Percentiles rank a stretch among this genome's conserved stretches.
These are phyloP conservation scores for Pyrgus malvae DNA, from an alignment of 2,888 invertebrate species.

Conservation along the genomic window DNA sequence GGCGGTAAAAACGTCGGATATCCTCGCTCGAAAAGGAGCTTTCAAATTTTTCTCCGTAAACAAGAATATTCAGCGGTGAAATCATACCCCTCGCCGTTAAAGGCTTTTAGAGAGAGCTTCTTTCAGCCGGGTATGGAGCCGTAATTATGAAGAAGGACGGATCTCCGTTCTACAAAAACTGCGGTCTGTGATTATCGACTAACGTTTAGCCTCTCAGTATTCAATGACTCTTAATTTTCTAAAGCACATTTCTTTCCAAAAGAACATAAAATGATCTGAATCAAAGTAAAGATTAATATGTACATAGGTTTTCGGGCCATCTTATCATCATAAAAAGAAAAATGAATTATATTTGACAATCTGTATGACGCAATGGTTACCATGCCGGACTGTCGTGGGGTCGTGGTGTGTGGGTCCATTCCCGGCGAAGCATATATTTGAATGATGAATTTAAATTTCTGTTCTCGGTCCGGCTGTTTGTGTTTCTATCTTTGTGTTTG, in stretches of 20 bases:
- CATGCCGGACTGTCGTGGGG: too few relatives aligned
- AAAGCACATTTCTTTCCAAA: conserved; percentile 17
- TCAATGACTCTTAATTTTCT: conserved; percentile 30
- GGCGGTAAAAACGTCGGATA: conserved; percentile 34
- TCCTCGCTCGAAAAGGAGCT: conserved; percentile 35
- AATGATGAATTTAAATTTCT: too few relatives aligned
- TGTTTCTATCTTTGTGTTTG: too few relatives aligned
- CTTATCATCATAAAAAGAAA: too few relatives aligned
- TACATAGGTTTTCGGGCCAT: neutral
- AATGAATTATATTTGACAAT: too few relatives aligned
- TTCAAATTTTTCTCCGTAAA: conserved; percentile 38
- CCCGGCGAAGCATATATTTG: too few relatives aligned
- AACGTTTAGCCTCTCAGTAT: conserved; percentile 24
- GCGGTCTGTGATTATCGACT: conserved; percentile 24
- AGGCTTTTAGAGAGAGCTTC: conserved; percentile 34
- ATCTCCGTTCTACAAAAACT: conserved; percentile 18
- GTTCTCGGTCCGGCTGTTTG: too few relatives aligned
- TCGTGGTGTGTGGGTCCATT: too few relatives aligned
- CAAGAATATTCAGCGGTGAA: conserved; percentile 33
- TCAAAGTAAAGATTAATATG: neutral
- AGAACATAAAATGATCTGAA: conserved; percentile 12
- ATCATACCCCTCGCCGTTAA: conserved; percentile 36
- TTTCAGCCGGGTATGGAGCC: conserved; percentile 28
- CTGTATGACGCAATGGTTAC: too few relatives aligned
- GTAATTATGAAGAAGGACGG: conserved; percentile 31